A percentile compares a stretch with the other conserved stretches of the same genome.
These are phyloP conservation scores for Ladona fulva DNA, from an alignment of 1,140 invertebrate genomes.

Conservation along the genomic window DNA sequence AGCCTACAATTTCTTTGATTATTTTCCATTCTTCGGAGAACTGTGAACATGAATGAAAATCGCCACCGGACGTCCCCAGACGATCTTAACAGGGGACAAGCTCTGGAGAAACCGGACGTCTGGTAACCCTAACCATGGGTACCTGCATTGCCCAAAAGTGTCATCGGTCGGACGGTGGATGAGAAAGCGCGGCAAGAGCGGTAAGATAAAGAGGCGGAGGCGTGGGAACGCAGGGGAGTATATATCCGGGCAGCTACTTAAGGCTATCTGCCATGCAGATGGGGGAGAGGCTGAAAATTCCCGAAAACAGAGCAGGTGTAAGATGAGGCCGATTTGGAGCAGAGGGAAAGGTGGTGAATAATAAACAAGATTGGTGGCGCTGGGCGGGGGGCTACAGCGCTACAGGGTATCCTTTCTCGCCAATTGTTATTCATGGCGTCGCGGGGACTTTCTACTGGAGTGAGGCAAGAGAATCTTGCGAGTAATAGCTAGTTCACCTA, in stretches of 20 bases:
- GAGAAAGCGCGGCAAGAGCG: neutral
- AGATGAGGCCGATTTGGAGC: neutral
- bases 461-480: conserved; percentile 21
- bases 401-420: conserved; percentile 15
- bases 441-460: conserved; percentile 20
- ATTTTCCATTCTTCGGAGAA: too few species aligned
- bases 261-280: too few species aligned
- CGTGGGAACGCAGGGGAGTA: neutral
- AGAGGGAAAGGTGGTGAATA: neutral
- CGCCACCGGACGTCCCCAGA: too few species aligned
- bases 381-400: conserved; percentile 31
- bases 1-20: too few species aligned
- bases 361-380: neutral
- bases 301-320: neutral
- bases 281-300: neutral
- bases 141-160: neutral
- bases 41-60: too few species aligned
- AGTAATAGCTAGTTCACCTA: conserved; percentile 16
- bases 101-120: too few species aligned
- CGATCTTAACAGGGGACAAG: too few species aligned
- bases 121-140: too few species aligned
- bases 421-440: conserved; percentile 20
- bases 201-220: neutral
- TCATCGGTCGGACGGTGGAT: neutral
- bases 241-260: too few species aligned